Base-by-base conservation (phyloP, 2,797 vertebrate genomes). In the Heterohyrax brucei region DNA sequence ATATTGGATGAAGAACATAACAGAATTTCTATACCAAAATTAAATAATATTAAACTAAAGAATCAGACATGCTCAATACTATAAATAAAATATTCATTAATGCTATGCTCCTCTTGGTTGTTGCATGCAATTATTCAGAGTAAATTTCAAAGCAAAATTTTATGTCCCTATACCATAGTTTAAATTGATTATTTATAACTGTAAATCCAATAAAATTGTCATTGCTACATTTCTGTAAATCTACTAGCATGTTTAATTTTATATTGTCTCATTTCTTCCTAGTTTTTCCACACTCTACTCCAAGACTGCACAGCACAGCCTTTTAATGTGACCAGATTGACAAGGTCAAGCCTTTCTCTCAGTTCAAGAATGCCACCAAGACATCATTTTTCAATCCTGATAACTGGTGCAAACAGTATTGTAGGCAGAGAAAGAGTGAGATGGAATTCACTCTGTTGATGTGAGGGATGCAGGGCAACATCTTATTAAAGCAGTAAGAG, bases 91-190 rank as follows among this genome's bases (percentile, higher is more conserved):
- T 1, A 61, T 88, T 68, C 78, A 66, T 68, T 10, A 12, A 86
- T 91, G n/a, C 9, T 70, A 28, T 68, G 8, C 56, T 85, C 80
- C 88, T 95, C 39, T 93, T 62, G 19, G 64, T 87, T 93, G 76
- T 68, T 93, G 73, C 50, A 88, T 22, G 95, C 21, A 95, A 97
- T 97, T 87, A 94, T 96, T 97, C 46, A 72, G 28, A 73, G 87
- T 89, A 28, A 88, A 72, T 91, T 97, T 93, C 82, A 92, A 96
- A 59, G 53, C 8, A 78, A 93, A 48, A 33, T 89, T 93, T 94
- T 94, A 53, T 84, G 46, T 56, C 48, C 56, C 53, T 87, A 12
- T 6, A 96, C 80, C 59, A 28, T 79, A 92, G 30, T 82, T 97
- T 28, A 68, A 73, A 48, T 86, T 26, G n/a, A 88, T 14, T 89